A percentile compares a stretch with the other conserved stretches of the same genome.
phyloP scores from a whole-genome alignment of 2,888 invertebrate species.

The Phorcus lineatus region DNA sequence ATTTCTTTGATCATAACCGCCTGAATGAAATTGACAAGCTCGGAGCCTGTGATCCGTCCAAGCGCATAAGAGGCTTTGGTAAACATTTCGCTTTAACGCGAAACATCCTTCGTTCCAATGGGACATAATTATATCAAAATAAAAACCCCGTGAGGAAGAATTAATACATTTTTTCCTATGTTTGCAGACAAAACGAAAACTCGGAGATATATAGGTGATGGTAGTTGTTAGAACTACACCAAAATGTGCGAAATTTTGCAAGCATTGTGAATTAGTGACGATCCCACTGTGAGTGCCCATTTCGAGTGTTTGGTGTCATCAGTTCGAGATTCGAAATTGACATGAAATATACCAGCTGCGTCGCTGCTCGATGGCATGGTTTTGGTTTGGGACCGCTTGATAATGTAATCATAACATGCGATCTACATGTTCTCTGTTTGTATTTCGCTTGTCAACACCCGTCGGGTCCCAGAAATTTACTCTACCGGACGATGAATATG shows the following conservation, averaged over 20 bases:
- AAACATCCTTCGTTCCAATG: constrained; percentile 12
- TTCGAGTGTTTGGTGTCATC: constrained; percentile 16
- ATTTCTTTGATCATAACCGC: not conserved
- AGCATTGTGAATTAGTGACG: constrained; percentile 20
- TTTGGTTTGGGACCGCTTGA: not conserved
- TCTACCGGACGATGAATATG: not conserved
- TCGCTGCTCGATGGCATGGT: not conserved
- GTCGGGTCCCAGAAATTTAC: not conserved
- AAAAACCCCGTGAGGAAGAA: constrained; percentile 16
- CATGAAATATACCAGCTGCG: constrained; percentile 23
- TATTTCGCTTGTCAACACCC: not conserved
- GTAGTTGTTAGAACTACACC: constrained; percentile 1
- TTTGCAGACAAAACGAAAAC: constrained; percentile 17
- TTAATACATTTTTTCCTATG: constrained; percentile 4
- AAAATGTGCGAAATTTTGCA: constrained; percentile 20
- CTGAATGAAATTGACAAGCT: constrained; percentile 18
- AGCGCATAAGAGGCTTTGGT: not conserved
- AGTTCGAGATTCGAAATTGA: constrained; percentile 1
- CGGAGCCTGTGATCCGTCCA: constrained; percentile 8
- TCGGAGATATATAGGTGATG: not conserved
- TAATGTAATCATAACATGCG: constrained; percentile 11
- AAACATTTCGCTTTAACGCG: constrained; percentile 18
- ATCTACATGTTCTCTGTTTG: constrained; percentile 20
- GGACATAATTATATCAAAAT: constrained; percentile 23
- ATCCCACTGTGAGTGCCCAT: not conserved